Percentiles rank a stretch among this genome's conserved stretches.
phyloP scores from a whole-genome alignment of 2,797 vertebrate species.

The Echeneis naucrates region DNA sequence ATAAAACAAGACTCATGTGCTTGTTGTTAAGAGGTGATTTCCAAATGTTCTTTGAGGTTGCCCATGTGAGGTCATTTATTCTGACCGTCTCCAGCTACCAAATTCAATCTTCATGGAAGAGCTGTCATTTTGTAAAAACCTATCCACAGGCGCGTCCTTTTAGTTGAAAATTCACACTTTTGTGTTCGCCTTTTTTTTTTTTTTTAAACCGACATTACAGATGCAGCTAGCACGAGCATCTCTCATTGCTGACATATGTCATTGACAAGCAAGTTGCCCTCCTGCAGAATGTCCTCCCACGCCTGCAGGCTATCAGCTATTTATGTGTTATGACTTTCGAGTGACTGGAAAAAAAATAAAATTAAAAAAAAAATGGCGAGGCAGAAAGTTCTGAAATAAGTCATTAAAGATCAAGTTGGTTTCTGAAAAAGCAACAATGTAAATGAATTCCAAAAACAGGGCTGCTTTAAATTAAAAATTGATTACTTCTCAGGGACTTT shows the following conservation, averaged over 20 bases:
- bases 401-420: conserved; percentile 57
- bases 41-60: too few relatives aligned
- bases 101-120: too few relatives aligned
- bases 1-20: too few relatives aligned
- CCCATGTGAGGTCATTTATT: too few relatives aligned
- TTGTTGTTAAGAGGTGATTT: too few relatives aligned
- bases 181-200: too few relatives aligned
- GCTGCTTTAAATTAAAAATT: conserved; percentile 65
- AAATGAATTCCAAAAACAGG: conserved; percentile 55
- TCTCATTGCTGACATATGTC: conserved; percentile 49
- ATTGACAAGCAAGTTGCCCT: conserved; percentile 22
- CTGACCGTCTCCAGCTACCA: too few relatives aligned
- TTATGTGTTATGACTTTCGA: conserved; percentile 67
- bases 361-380: conserved; percentile 39
- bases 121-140: too few relatives aligned
- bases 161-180: too few relatives aligned
- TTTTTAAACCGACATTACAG: background rate
- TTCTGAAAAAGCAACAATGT: conserved; percentile 32
- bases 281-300: conserved; percentile 28
- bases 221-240: conserved; percentile 8
- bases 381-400: conserved; percentile 51
- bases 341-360: conserved; percentile 54
- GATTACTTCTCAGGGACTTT: conserved; percentile 61
- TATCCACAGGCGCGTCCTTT: too few relatives aligned
- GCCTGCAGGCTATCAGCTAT: conserved; percentile 63